phyloP scores from a whole-genome alignment of 2,888 invertebrate genomes.

The Notocelia uddmanniana region DNA sequence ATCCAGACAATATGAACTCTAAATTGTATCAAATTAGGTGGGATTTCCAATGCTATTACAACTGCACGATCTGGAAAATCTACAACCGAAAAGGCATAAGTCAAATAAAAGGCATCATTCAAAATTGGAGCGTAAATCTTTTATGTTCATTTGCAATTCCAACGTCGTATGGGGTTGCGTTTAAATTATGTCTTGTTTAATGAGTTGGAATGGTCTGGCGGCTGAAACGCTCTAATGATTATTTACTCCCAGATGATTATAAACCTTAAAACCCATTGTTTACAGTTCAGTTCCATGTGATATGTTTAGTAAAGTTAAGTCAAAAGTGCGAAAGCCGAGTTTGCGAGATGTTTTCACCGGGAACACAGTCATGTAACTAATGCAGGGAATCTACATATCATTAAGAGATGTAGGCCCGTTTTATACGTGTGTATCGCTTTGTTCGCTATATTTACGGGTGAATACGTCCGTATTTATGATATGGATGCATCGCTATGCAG shows the following conservation, averaged over 20 bases:
- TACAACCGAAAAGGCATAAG: conserved; percentile 62
- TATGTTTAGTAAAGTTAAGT: conserved; percentile 49
- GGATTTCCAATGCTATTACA: conserved; percentile 55
- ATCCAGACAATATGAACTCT: conserved; percentile 59
- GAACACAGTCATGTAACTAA: conserved; percentile 86
- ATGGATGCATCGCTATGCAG: conserved; percentile 66
- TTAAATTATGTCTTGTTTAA: conserved; percentile 86
- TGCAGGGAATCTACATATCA: conserved; percentile 85
- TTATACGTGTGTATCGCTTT: conserved; percentile 84
- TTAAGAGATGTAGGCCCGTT: conserved; percentile 83
- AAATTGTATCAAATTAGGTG: conserved; percentile 47
- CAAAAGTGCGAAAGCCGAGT: conserved; percentile 52
- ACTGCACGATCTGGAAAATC: conserved; percentile 65
- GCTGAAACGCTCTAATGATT: conserved; percentile 53
- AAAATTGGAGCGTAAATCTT: conserved; percentile 59
- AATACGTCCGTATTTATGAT: conserved; percentile 80
- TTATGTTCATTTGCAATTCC: conserved; percentile 60
- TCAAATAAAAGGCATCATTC: conserved; percentile 47
- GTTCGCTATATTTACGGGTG: conserved; percentile 81
- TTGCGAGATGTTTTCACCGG: conserved; percentile 83
- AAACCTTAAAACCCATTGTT: conserved; percentile 6
- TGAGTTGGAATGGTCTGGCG: conserved; percentile 70
- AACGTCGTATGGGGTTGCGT: conserved; percentile 57
- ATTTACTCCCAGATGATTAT: conserved; percentile 39
- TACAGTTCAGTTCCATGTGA: conserved; percentile 56